Base-by-base conservation (phyloP, 2,888 invertebrate species). In the Graphium colonna region DNA sequence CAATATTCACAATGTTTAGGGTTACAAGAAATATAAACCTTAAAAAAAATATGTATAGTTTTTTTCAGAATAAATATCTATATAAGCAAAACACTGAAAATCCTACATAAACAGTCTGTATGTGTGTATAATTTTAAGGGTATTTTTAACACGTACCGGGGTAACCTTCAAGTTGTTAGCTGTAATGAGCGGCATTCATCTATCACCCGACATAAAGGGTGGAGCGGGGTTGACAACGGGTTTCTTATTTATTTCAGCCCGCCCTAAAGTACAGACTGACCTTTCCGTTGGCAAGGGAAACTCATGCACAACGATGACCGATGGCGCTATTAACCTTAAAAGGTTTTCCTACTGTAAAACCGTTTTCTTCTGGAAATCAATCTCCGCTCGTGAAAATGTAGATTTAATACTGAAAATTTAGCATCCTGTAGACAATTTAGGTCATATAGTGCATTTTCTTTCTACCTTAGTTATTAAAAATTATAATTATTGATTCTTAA, bases 161-260 rank as follows among this genome's bases (percentile, higher is more conserved):
- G 36, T 63, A 62, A 62, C 57, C 65, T 65, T 69, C 70, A 36
- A 73, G 73, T 76, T 76, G 69, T 64, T 67, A 67, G 68, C 66
- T 62, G 68, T 71, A 73, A 71, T 73, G 69, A 70, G 70, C 69
- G 60, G 62, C 67, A 68, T 75, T 73, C 83, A 87, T 87, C 84
- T 83, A 86, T 88, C 85, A 87, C 83, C 69, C 76, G 77, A 76
- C 77, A 79, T 45, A 79, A 87, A 83, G 87, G 87, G 85, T 82
- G 75, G 75, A 74, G 68, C 68, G 68, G 82, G 79, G 78, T 75
- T 77, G 81, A 78, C 77, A 76, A 72, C 75, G 78, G 75, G 74
- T 83, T 84, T 79, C 79, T 79, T 84, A 82, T 80, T 80, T 82
- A 78, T 79, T 79, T 73, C 79, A 73, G 65, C 67, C 68, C 74